These are phyloP conservation scores for Scaptodrosophila latifasciaeformis DNA, from an alignment of 2,888 invertebrate species.

Conservation along the genomic window DNA sequence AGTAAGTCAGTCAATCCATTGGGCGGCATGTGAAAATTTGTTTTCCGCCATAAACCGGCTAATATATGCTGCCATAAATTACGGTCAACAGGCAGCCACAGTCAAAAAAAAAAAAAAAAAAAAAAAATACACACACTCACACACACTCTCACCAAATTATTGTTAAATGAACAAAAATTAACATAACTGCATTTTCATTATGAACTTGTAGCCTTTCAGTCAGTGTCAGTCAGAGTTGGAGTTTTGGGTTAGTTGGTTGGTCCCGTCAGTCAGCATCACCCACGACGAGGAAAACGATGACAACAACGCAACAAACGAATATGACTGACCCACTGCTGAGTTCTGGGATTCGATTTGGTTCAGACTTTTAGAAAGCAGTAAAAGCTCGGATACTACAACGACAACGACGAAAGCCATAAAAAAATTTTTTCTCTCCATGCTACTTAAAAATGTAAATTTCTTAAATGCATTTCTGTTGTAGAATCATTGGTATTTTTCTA, in stretches of 20 bases:
- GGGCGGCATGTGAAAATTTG: conserved; percentile 42
- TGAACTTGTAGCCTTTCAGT: conserved; percentile 28
- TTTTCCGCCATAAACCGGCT: conserved; percentile 46
- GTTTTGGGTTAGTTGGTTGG: neutral
- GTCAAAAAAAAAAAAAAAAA: conserved; percentile 3
- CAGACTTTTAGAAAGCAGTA: conserved; percentile 53
- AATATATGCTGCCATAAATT: conserved; percentile 58
- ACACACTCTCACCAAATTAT: too few species aligned
- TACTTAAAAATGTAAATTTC: conserved; percentile 56
- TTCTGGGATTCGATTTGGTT: conserved; percentile 16
- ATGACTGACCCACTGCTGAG: conserved; percentile 48
- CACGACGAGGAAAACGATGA: conserved; percentile 32
- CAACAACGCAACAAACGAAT: too few species aligned
- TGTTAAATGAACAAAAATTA: conserved; percentile 45
- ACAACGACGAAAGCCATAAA: conserved; percentile 41
- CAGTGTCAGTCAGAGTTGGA: conserved; percentile 1
- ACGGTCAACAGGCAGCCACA: conserved; percentile 20
- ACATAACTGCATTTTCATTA: conserved; percentile 57
- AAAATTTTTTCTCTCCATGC: conserved; percentile 22
- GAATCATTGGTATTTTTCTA: conserved; percentile 8
- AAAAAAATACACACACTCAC: conserved; percentile 10
- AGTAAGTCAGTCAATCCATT: conserved; percentile 22
- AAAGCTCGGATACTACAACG: conserved; percentile 30
- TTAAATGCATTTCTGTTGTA: conserved; percentile 59
- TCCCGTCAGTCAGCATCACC: conserved; percentile 30